Conservation (phyloP, 1,140 invertebrate genomes). For the Aplysia californica region DNA sequence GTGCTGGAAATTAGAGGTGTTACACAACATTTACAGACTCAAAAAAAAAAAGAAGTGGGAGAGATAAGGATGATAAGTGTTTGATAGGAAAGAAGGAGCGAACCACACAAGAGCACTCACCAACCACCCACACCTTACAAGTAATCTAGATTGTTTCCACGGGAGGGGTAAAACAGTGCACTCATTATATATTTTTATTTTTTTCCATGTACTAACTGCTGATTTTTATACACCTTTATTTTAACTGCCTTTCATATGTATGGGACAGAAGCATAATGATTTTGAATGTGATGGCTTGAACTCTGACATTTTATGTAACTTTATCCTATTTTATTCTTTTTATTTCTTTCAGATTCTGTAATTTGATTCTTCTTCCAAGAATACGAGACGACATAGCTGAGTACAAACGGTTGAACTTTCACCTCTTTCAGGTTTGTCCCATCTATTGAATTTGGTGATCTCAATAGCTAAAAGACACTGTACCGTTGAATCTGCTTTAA, state of each 20-base stretch:
- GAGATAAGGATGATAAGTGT: too few relatives aligned
- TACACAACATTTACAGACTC: too few relatives aligned
- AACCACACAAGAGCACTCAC: too few relatives aligned
- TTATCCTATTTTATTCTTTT: background rate
- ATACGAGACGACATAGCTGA: slow-evolving; percentile 95
- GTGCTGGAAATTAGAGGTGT: too few relatives aligned
- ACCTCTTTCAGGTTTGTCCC: slow-evolving; percentile 82
- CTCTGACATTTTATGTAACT: background rate
- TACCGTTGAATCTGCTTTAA: too few relatives aligned
- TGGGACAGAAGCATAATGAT: background rate
- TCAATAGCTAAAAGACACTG: background rate
- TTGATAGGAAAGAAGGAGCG: too few relatives aligned
- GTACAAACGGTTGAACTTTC: slow-evolving; percentile 96
- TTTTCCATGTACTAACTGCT: background rate
- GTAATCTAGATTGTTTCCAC: too few relatives aligned
- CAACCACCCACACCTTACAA: too few relatives aligned
- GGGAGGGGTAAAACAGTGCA: too few relatives aligned
- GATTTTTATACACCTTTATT: background rate
- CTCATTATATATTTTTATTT: background rate
- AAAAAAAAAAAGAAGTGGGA: too few relatives aligned
- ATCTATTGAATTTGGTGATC: background rate
- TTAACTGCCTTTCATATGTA: background rate
- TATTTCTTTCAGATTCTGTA: slow-evolving; percentile 80
- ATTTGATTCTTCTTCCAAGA: slow-evolving; percentile 90
- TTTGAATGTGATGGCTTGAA: background rate